A percentile compares a stretch with the other conserved stretches of the same genome.
These are phyloP conservation scores for Watsonalla cultraria DNA, from an alignment of 2,888 invertebrate species.

Conservation along the genomic window DNA sequence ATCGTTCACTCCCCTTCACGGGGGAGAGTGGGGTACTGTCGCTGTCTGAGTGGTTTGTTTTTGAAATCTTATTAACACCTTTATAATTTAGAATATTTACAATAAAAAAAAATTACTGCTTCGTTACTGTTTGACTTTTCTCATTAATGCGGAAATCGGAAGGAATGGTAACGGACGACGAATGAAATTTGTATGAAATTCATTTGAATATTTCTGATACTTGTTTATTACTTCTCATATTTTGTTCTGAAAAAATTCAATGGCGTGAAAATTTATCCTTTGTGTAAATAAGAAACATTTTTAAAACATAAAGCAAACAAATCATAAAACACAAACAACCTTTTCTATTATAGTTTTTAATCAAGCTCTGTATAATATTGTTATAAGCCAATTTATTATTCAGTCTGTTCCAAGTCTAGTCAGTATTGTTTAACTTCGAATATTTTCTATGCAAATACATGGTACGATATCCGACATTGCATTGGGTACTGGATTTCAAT, in stretches of 20 bases:
- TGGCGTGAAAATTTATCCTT: not conserved
- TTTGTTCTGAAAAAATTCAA: too few relatives aligned
- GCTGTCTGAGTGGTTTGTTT: constrained; percentile 23
- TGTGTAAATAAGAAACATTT: too few relatives aligned
- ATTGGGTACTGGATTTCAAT: constrained; percentile 22
- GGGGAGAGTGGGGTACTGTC: constrained; percentile 24
- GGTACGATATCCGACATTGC: constrained; percentile 36
- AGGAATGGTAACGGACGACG: too few relatives aligned
- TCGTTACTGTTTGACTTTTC: too few relatives aligned
- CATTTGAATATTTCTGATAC: too few relatives aligned
- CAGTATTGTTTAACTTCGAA: constrained; percentile 48
- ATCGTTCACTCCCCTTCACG: constrained; percentile 22
- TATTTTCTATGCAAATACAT: constrained; percentile 58
- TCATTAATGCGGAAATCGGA: too few relatives aligned
- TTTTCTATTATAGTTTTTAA: constrained; percentile 37
- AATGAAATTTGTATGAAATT: too few relatives aligned
- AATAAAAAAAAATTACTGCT: too few relatives aligned
- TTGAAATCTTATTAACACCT: too few relatives aligned
- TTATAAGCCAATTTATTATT: constrained; percentile 42
- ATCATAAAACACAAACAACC: not conserved
- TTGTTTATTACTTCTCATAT: too few relatives aligned
- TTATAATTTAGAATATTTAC: too few relatives aligned
- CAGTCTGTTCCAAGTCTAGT: constrained; percentile 43
- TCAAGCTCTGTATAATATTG: constrained; percentile 47
- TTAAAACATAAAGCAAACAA: not conserved